These are phyloP conservation scores for human (Homo sapiens) DNA, from an alignment of 2,113 vertebrate genomes.

Conservation along the genomic window GRCh38 chr9:94934501-94935000, in stretches of 20 bases:
- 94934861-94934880: neutral
- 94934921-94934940: neutral
- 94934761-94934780: neutral
- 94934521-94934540: neutral
- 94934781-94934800: neutral
- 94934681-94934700: neutral
- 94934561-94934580: neutral
- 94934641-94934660: neutral
- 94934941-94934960: neutral
- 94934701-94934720: neutral
- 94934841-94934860: neutral
- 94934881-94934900: neutral
- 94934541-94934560: neutral
- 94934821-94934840: neutral
- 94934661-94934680: neutral
- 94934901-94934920: neutral
- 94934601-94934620: neutral
- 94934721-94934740: neutral
- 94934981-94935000: neutral
- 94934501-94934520: neutral
- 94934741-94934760: neutral
- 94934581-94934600: neutral
- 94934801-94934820: neutral
- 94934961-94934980: neutral
- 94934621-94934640: neutral